These are phyloP conservation scores for Molorchus minor DNA, from an alignment of 2,888 invertebrate species.

Conservation along the genomic window DNA sequence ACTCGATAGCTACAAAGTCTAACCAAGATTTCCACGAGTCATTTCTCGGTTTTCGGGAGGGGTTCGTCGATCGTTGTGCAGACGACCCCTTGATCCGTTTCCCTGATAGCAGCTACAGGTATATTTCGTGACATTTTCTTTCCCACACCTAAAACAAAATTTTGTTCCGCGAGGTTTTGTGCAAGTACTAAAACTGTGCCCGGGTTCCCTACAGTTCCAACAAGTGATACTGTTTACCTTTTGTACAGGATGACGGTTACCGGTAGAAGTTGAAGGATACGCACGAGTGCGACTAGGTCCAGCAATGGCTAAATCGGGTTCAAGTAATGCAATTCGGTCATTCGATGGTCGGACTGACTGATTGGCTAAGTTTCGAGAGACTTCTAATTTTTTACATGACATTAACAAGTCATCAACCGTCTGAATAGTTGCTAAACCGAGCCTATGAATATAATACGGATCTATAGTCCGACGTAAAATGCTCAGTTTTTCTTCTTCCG, in stretches of 20 bases:
- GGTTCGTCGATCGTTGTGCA: conserved; percentile 5
- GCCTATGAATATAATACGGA: no score
- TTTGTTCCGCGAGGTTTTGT: neutral
- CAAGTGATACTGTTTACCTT: neutral
- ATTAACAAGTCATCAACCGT: neutral
- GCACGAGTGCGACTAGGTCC: no score
- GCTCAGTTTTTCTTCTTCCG: neutral
- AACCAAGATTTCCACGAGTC: conserved; percentile 22
- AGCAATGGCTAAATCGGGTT: conserved; percentile 5
- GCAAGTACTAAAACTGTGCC: conserved; percentile 11
- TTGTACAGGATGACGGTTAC: neutral
- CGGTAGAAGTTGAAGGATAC: no score
- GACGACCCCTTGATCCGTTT: conserved; percentile 9
- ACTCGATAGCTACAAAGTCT: conserved; percentile 17
- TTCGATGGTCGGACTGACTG: neutral
- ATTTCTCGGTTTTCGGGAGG: conserved; percentile 11
- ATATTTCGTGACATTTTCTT: conserved; percentile 3
- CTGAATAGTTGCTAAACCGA: neutral
- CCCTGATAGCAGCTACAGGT: neutral
- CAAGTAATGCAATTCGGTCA: neutral
- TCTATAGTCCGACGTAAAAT: no score
- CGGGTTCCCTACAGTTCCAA: conserved; percentile 23
- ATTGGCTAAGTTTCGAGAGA: neutral
- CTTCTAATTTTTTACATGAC: conserved; percentile 4
- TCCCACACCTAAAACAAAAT: conserved; percentile 20